phyloP scores from a whole-genome alignment of 1,140 invertebrate species.

The Coptotermes formosanus region DNA sequence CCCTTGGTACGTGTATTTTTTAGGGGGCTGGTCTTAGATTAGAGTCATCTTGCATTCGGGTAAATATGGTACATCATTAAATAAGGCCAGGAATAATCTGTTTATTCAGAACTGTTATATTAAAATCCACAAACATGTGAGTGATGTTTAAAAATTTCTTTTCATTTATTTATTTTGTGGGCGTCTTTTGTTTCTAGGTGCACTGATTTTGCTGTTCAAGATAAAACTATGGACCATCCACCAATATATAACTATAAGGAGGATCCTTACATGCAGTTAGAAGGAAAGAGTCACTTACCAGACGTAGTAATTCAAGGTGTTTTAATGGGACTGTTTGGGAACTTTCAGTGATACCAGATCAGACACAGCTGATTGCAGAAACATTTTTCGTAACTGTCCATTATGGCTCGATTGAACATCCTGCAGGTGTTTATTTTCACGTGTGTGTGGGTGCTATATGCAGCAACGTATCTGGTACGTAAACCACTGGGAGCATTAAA shows the following conservation, averaged over 20 bases:
- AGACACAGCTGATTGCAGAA: not conserved
- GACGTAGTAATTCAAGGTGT: slow-evolving; percentile 40
- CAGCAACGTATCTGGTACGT: slow-evolving; percentile 49
- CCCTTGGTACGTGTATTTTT: too few relatives aligned
- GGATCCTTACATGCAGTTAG: slow-evolving; percentile 40
- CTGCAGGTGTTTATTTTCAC: slow-evolving; percentile 45
- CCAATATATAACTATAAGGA: slow-evolving; percentile 39
- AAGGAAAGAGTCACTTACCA: slow-evolving; percentile 38
- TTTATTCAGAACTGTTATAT: too few relatives aligned
- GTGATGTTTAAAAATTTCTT: too few relatives aligned
- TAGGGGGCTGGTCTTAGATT: too few relatives aligned
- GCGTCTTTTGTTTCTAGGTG: not conserved
- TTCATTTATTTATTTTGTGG: too few relatives aligned
- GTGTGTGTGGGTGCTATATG: slow-evolving; percentile 51
- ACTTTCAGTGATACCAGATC: not conserved
- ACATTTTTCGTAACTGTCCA: not conserved
- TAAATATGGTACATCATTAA: too few relatives aligned
- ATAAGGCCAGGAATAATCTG: too few relatives aligned
- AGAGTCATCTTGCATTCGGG: too few relatives aligned
- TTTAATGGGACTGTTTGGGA: slow-evolving; percentile 38
- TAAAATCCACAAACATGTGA: too few relatives aligned
- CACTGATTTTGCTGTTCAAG: slow-evolving; percentile 3
- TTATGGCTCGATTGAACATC: slow-evolving; percentile 29
- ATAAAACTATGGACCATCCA: slow-evolving; percentile 36
- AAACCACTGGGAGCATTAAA: slow-evolving; percentile 55